A percentile compares a stretch with the other conserved stretches of the same genome.
These are phyloP conservation scores for Lucinisca nassula DNA, from an alignment of 2,888 invertebrate species.

Conservation along the genomic window DNA sequence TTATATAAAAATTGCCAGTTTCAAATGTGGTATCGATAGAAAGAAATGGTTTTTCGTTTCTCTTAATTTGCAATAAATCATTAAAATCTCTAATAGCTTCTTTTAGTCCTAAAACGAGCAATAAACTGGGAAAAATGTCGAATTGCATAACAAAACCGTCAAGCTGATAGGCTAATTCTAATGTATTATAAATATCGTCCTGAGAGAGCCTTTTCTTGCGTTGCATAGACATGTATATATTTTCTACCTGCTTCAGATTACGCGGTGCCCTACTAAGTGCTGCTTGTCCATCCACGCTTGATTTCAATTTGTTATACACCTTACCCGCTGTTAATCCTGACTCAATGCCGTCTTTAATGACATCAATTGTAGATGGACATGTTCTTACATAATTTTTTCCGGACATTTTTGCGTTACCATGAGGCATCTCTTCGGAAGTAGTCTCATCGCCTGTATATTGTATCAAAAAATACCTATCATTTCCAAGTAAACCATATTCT, in stretches of 20 bases:
- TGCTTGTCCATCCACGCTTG: constrained; percentile 10
- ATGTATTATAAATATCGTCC: constrained; percentile 35
- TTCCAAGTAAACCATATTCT: constrained; percentile 17
- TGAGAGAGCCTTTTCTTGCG: constrained; percentile 26
- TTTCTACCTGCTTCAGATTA: constrained; percentile 24
- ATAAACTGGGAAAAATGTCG: constrained; percentile 34
- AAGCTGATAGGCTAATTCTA: constrained; percentile 35
- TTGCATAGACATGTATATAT: neutral
- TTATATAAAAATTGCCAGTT: constrained; percentile 30
- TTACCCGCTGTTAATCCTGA: neutral
- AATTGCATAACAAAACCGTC: constrained; percentile 27
- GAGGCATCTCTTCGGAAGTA: neutral
- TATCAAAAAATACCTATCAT: constrained; percentile 22
- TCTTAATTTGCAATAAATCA: constrained; percentile 10
- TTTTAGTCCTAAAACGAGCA: constrained; percentile 13
- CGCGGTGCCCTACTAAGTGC: constrained; percentile 21
- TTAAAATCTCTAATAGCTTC: constrained; percentile 24
- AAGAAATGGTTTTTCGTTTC: constrained; percentile 12
- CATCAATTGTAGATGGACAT: constrained; percentile 20
- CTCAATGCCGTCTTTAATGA: constrained; percentile 11
- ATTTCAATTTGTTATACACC: constrained; percentile 26
- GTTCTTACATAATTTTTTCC: neutral
- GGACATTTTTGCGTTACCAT: constrained; percentile 11
- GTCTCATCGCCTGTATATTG: constrained; percentile 35
- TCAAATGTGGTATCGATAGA: constrained; percentile 40